Percentiles rank a stretch among this genome's conserved stretches.
Evolutionary conservation across 2,888 invertebrate genomes (phyloP).

Genomic region (Belgica antarctica): DNA sequence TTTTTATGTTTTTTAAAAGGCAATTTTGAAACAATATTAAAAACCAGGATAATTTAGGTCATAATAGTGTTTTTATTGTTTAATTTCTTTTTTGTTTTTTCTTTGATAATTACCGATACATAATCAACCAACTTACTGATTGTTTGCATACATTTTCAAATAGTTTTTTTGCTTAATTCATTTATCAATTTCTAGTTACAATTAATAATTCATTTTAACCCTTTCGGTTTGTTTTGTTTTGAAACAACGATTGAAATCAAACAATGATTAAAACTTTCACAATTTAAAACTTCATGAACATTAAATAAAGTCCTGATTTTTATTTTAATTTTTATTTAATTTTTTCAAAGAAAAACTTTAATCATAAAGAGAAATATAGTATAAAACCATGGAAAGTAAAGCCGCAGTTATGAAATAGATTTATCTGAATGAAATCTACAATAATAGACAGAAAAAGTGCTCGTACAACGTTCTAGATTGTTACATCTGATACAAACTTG

Average conservation of each 20-base stretch:
- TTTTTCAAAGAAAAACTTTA: not conserved
- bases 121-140: slow-evolving; percentile 7
- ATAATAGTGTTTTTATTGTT: slow-evolving; percentile 27
- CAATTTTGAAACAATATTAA: slow-evolving; percentile 7
- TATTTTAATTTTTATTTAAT: no score
- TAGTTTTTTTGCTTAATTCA: not conserved
- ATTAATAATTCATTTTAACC: slow-evolving; percentile 17
- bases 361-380: not conserved
- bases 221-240: not conserved
- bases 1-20: no score
- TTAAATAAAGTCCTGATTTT: not conserved
- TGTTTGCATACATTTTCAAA: slow-evolving; percentile 3
- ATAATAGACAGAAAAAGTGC: slow-evolving; percentile 27
- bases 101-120: not conserved
- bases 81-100: not conserved
- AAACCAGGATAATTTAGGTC: no score
- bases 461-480: not conserved
- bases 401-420: not conserved
- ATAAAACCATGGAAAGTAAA: not conserved
- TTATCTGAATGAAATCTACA: slow-evolving; percentile 20
- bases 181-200: slow-evolving; percentile 27
- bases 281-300: not conserved
- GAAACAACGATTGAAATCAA: not conserved
- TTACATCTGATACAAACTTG: no score
- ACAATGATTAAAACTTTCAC: not conserved